Evolutionary conservation across 2,113 vertebrate species (phyloP).

Genomic region (Salvelinus alpinus): DNA sequence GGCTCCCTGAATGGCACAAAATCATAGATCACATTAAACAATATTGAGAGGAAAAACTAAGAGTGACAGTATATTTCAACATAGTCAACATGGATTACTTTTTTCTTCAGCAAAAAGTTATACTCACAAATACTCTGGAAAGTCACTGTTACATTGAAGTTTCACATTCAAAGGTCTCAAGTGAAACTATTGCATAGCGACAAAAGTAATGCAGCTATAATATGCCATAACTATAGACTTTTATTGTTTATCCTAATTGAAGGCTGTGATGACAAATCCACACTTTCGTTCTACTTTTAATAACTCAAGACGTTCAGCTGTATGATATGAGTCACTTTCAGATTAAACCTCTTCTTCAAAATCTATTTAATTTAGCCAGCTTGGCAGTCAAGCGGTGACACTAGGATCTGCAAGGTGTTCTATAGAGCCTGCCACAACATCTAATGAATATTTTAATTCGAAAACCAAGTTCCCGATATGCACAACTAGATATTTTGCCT

Average conservation of each 20-base stretch:
- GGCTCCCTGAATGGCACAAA: constrained; percentile 12
- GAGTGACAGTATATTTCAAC: background rate
- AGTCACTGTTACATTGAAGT: no score
- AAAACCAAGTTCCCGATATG: constrained; percentile 24
- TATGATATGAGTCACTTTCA: constrained; percentile 21
- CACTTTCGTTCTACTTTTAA: background rate
- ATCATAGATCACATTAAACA: constrained; percentile 6
- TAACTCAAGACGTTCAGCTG: background rate
- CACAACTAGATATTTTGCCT: constrained; percentile 30
- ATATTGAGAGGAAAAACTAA: background rate
- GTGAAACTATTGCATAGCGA: no score
- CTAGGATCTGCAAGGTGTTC: constrained; percentile 20
- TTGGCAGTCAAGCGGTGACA: constrained; percentile 34
- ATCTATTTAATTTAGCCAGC: constrained; percentile 35
- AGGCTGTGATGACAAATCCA: no score
- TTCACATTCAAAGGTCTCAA: no score
- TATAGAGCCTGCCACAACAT: constrained; percentile 22
- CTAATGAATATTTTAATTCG: constrained; percentile 23
- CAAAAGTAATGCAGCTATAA: no score
- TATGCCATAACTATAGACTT: no score
- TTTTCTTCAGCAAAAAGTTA: no score
- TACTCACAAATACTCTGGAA: no score
- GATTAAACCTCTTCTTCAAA: constrained; percentile 25
- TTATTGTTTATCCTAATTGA: no score
- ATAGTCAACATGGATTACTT: background rate